Conservation (phyloP, 1,140 invertebrate species). For the Drosophila guanche region DNA sequence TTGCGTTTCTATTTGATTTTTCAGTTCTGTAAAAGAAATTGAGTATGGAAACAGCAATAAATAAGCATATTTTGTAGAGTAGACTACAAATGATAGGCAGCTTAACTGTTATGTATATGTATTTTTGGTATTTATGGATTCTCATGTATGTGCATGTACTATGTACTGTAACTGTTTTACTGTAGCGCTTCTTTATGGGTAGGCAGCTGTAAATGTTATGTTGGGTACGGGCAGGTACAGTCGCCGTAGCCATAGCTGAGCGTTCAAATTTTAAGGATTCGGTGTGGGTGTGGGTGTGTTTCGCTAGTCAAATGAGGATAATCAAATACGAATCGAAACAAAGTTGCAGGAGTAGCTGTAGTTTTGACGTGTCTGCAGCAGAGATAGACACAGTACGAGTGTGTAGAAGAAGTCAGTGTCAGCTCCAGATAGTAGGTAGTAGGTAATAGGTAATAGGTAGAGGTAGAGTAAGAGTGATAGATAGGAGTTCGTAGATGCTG, state of each 20-base stretch:
- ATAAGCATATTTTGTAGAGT: conserved; percentile 84
- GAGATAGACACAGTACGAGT: background rate
- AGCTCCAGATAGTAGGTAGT: conserved; percentile 2
- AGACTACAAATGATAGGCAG: conserved; percentile 78
- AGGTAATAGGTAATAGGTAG: conserved; percentile 2
- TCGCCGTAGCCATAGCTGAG: too few species aligned
- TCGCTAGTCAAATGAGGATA: too few species aligned
- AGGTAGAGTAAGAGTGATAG: conserved; percentile 29
- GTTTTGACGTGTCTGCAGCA: background rate
- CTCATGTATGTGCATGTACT: conserved; percentile 24
- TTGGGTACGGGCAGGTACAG: too few species aligned
- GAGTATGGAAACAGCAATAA: conserved; percentile 84
- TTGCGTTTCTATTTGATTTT: conserved; percentile 97
- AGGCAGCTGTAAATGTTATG: background rate
- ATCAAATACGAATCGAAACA: too few species aligned
- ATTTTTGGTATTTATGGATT: conserved; percentile 50
- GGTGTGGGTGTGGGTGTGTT: too few species aligned
- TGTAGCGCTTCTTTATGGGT: background rate
- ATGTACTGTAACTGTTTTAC: conserved; percentile 18
- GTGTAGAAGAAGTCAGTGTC: background rate
- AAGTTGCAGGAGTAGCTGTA: background rate
- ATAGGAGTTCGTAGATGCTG: conserved; percentile 15
- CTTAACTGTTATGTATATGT: conserved; percentile 79
- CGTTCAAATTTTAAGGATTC: too few species aligned
- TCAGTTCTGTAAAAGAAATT: conserved; percentile 91